Conservation (phyloP, 2,113 vertebrate species). For the Epinephelus fuscoguttatus region DNA sequence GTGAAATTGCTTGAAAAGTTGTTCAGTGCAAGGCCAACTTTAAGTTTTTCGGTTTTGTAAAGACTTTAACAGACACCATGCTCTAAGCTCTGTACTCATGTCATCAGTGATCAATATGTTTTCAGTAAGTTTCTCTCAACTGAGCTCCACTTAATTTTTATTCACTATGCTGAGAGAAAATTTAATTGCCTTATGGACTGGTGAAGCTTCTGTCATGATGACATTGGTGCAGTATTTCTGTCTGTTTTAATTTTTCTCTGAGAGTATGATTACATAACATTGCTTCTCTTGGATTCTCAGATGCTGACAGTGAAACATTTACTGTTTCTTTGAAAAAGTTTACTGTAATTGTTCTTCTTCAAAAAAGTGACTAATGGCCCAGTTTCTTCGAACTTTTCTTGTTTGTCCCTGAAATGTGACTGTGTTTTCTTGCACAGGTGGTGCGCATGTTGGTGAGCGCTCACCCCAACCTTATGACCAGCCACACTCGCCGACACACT, state of each 20-base stretch:
- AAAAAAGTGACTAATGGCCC: neutral
- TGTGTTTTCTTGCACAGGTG: slow-evolving; percentile 75
- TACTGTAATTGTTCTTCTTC: neutral
- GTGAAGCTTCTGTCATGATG: neutral
- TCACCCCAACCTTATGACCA: slow-evolving; percentile 94
- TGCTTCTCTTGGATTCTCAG: neutral
- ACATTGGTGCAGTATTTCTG: too few relatives aligned
- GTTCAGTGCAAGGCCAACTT: too few relatives aligned
- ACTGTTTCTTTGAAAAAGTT: neutral
- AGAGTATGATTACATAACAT: neutral
- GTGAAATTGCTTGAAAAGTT: too few relatives aligned
- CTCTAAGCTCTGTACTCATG: too few relatives aligned
- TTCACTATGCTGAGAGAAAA: neutral
- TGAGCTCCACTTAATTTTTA: neutral
- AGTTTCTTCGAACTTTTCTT: neutral
- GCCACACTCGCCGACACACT: slow-evolving; percentile 90
- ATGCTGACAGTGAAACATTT: neutral
- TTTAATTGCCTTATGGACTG: neutral
- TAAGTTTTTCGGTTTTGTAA: too few relatives aligned
- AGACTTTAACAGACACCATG: too few relatives aligned
- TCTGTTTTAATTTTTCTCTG: too few relatives aligned
- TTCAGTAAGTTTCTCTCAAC: too few relatives aligned
- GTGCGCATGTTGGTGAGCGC: slow-evolving; percentile 95
- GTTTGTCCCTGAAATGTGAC: neutral
- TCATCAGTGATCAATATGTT: too few relatives aligned